Evolutionary conservation across 2,888 invertebrate genomes (phyloP).

Genomic region (Trissonchulus sp.): DNA sequence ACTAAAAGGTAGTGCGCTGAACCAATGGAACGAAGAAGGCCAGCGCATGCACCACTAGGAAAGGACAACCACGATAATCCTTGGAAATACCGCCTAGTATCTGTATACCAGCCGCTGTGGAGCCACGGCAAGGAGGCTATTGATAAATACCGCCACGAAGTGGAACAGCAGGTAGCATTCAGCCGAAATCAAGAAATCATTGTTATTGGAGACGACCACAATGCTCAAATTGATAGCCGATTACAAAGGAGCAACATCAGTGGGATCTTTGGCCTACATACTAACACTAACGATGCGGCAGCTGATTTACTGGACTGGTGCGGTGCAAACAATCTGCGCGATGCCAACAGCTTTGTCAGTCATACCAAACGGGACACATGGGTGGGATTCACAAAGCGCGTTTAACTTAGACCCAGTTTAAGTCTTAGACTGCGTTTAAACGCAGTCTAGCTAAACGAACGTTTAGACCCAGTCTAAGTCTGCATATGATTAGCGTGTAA

Average conservation of each 20-base stretch:
- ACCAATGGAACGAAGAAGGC: constrained; percentile 6
- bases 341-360: neutral
- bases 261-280: neutral
- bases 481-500: too few species aligned
- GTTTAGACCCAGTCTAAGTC: too few species aligned
- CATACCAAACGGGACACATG: constrained; percentile 12
- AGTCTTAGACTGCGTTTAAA: too few species aligned
- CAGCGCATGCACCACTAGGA: neutral
- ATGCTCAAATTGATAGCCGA: neutral
- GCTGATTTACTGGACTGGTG: constrained; percentile 4
- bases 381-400: too few species aligned
- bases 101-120: constrained; percentile 19
- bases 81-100: constrained; percentile 12
- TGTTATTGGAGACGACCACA: constrained; percentile 4
- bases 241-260: neutral
- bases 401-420: too few species aligned
- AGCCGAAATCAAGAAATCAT: constrained; percentile 4
- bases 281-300: constrained; percentile 5
- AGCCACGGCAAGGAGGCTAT: constrained; percentile 12
- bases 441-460: too few species aligned
- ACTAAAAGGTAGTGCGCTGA: constrained; percentile 3
- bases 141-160: constrained; percentile 1
- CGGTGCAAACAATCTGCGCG: neutral
- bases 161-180: constrained; percentile 6
- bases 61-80: too few species aligned